These are phyloP conservation scores for Falco naumanni DNA, from an alignment of 2,797 vertebrate genomes.

Conservation along the genomic window DNA sequence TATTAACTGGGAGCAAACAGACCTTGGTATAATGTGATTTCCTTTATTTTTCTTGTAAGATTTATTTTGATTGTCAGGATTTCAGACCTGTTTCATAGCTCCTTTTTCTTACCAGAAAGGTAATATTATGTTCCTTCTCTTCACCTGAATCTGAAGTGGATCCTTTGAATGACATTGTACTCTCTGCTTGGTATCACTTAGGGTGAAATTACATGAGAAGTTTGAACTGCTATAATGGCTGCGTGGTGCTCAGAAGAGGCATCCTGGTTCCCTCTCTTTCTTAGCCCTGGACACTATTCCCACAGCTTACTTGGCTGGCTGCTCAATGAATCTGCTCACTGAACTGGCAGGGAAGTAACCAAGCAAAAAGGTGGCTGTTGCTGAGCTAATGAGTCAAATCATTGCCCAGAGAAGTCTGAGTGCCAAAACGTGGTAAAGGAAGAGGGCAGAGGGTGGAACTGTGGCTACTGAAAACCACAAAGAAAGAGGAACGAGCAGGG, in stretches of 20 bases:
- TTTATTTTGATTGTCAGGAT: background rate
- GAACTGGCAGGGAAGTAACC: background rate
- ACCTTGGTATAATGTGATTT: fast-evolving
- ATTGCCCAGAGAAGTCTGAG: background rate
- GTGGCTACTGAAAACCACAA: background rate
- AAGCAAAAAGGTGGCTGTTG: background rate
- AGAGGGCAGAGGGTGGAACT: background rate
- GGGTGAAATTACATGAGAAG: background rate
- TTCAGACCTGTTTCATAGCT: background rate
- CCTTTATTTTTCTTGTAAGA: background rate
- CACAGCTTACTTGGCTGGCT: background rate
- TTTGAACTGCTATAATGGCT: background rate
- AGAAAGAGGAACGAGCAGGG: background rate
- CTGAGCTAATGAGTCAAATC: background rate
- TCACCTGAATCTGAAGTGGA: background rate
- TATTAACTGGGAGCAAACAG: background rate
- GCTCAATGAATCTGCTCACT: background rate
- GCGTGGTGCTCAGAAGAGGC: background rate
- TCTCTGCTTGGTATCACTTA: background rate
- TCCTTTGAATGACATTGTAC: background rate
- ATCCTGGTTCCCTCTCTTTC: background rate
- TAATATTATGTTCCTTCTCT: background rate
- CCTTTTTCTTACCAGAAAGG: background rate
- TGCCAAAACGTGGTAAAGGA: background rate
- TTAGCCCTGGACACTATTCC: background rate